Percentiles rank a stretch among this genome's conserved stretches.
These are phyloP conservation scores for Actenoides hombroni DNA, from an alignment of 2,113 vertebrate species.

Conservation along the genomic window DNA sequence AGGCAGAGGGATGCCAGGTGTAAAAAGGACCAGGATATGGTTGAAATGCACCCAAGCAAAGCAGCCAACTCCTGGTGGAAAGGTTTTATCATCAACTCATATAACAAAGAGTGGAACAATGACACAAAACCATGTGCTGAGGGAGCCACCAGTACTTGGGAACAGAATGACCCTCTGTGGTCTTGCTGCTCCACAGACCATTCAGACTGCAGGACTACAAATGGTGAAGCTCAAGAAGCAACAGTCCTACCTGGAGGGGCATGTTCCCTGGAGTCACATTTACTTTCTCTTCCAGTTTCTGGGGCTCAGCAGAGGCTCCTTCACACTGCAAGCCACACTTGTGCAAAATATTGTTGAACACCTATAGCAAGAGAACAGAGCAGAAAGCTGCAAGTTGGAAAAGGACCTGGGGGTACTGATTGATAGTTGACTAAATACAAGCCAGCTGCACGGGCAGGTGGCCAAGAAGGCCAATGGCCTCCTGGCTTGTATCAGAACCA, in stretches of 20 bases:
- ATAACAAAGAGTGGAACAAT: background rate
- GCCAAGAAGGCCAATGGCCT: no score
- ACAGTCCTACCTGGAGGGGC: slow-evolving; percentile 81
- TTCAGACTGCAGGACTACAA: background rate
- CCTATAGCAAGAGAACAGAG: slow-evolving; percentile 69
- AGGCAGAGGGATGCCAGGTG: background rate
- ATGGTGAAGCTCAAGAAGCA: background rate
- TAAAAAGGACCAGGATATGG: background rate
- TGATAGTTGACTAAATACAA: no score
- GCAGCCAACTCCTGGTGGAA: background rate
- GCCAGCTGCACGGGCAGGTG: no score
- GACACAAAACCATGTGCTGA: background rate
- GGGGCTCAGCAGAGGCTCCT: slow-evolving; percentile 77
- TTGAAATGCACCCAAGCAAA: rapidly evolving
- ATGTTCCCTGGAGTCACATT: slow-evolving; percentile 81
- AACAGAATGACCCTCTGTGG: background rate
- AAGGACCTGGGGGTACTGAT: no score
- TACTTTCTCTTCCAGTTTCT: slow-evolving; percentile 83
- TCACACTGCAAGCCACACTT: slow-evolving; percentile 87
- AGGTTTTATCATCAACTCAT: background rate
- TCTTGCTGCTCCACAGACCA: background rate
- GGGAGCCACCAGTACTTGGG: background rate
- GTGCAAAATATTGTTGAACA: slow-evolving; percentile 85
- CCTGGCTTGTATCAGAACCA: no score
- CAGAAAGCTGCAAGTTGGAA: background rate